phyloP scores from a whole-genome alignment of 2,888 invertebrate genomes.

The Acleris sparsana region DNA sequence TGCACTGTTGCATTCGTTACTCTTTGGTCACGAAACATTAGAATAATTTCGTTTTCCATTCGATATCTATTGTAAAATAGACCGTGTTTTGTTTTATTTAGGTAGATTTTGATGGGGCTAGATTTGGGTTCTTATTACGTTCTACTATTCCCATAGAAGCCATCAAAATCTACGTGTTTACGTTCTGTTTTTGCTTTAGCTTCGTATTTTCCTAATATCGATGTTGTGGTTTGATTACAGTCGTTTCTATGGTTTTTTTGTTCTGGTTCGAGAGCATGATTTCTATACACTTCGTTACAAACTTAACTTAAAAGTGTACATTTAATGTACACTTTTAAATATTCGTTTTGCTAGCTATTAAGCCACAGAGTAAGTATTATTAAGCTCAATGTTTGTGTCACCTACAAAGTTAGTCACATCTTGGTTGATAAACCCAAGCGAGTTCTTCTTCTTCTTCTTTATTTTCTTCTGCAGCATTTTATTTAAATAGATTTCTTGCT shows the following conservation, averaged over 20 bases:
- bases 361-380: too few species aligned
- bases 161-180: slow-evolving; percentile 14
- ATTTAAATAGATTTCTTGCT: too few species aligned
- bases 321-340: too few species aligned
- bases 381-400: too few species aligned
- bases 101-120: slow-evolving; percentile 19
- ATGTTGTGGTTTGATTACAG: slow-evolving; percentile 22
- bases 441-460: too few species aligned
- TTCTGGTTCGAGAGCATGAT: background rate
- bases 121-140: background rate
- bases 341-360: too few species aligned
- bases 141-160: background rate
- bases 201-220: slow-evolving; percentile 16
- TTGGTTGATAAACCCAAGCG: too few species aligned
- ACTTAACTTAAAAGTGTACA: too few species aligned
- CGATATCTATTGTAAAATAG: background rate
- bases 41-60: slow-evolving; percentile 3
- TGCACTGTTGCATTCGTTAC: slow-evolving; percentile 25
- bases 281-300: too few species aligned
- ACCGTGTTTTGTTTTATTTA: background rate
- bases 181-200: slow-evolving; percentile 4
- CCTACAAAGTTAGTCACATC: too few species aligned
- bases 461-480: too few species aligned
- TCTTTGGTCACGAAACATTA: slow-evolving; percentile 5
- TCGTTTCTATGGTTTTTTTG: slow-evolving; percentile 3